Evolutionary conservation across 2,797 vertebrate genomes (phyloP), one percentile per base, ranked within the genome.

Genomic region (Coilia nasus): DNA sequence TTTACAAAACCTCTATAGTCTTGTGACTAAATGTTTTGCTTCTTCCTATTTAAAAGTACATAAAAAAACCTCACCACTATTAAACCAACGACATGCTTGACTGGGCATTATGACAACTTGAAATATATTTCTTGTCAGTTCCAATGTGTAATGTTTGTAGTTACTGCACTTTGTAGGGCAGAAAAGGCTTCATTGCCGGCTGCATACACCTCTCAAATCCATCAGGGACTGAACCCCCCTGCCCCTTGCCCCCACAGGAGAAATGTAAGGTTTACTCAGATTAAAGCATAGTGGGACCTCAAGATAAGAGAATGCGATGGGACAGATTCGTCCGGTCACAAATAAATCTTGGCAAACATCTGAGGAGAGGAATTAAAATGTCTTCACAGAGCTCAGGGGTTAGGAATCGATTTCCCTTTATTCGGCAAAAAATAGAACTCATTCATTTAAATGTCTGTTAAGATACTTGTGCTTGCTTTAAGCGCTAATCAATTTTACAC

Each of bases 301-400:
- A 1, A 75, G 28, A 35, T 17, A 75, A 23, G 12, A 75, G 12
- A 75, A 28, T 75, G 67, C 35, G 67, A 41, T 35, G 6, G 67
- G 28, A 75, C 67, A 35, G 67, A 75, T 75, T 75, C 67, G 28
- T 9, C 28, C 31, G 12, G 62, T 67, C 23, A 67, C 11, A 10
- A 25, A 67, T 28, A 25, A 67, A 67, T 67, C 62, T 67, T 31
- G 62, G n/a, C 85, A 84, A 84, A 87, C 81, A 44, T 88, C 89
- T 88, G 85, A 25, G 31, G 91, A 83, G 91, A 83, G 91, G 93
- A 75, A 75, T 75, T 75, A 75, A 75, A 75, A 75, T 75, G 67
- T 75, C 28, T 28, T 41, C 67, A 75, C 14, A 35, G 28, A 35
- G 67, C 67, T 75, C 17, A 75, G 67, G 28, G 67, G 67, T 75